Conservation (phyloP, 1,140 invertebrate species). For the Temnothorax curvispinosus region DNA sequence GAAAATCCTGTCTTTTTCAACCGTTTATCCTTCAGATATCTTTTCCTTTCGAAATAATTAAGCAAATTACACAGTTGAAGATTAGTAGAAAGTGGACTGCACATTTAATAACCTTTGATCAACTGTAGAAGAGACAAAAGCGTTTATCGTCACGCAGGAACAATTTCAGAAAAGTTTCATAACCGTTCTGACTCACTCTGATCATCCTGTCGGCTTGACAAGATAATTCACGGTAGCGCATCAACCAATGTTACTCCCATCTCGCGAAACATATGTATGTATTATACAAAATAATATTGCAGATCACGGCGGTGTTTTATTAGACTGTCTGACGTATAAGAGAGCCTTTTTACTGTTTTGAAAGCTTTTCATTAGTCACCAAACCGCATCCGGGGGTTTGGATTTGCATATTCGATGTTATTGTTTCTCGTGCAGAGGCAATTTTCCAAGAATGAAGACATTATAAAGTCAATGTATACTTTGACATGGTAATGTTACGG, state of each 20-base stretch:
- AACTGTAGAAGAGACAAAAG: neutral
- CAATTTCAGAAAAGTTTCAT: conserved; percentile 14
- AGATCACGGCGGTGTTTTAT: neutral
- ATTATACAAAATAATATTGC: neutral
- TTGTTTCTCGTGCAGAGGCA: neutral
- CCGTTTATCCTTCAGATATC: neutral
- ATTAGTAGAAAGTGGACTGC: neutral
- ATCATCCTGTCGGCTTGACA: neutral
- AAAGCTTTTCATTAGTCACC: conserved; percentile 28
- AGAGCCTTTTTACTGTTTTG: neutral
- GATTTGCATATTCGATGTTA: conserved; percentile 45
- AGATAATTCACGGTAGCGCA: conserved; percentile 1
- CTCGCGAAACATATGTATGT: neutral
- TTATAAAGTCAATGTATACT: conserved; percentile 36
- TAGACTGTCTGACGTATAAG: neutral
- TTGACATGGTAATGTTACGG: conserved; percentile 1
- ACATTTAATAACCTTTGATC: neutral
- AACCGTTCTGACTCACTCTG: conserved; percentile 17
- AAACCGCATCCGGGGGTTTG: neutral
- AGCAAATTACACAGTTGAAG: neutral
- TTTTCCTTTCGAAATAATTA: neutral
- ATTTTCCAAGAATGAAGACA: conserved; percentile 24
- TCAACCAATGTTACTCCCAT: neutral
- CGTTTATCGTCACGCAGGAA: neutral
- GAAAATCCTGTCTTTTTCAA: neutral